Evolutionary conservation across 2,797 vertebrate species (phyloP).

Genomic region (Acanthis flammea): DNA sequence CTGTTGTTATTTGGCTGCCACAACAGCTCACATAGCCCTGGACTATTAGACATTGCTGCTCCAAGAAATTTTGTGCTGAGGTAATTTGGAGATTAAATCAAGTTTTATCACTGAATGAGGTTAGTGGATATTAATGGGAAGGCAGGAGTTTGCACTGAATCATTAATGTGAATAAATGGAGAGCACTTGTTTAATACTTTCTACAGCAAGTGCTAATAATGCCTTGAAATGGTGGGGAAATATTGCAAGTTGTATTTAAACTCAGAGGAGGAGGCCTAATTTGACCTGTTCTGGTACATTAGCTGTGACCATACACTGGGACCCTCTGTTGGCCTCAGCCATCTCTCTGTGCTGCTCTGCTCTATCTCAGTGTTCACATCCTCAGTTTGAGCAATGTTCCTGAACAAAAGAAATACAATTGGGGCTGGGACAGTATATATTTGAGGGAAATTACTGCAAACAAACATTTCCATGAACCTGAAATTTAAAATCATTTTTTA

Average conservation of each 20-base stretch:
- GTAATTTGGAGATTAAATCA: conserved; percentile 58
- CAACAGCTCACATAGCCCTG: not conserved
- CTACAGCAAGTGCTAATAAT: not conserved
- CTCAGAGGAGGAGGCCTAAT: not conserved
- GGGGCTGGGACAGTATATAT: not conserved
- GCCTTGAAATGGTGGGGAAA: conserved; percentile 20
- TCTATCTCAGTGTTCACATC: not conserved
- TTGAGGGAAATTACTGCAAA: not conserved
- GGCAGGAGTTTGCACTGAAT: conserved; percentile 47
- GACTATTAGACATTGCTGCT: conserved; percentile 35
- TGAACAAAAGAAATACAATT: not conserved
- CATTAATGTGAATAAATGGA: conserved; percentile 56
- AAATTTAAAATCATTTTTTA: not conserved
- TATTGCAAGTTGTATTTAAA: conserved; percentile 31
- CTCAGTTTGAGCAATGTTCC: not conserved
- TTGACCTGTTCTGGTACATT: not conserved
- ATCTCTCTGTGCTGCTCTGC: not conserved
- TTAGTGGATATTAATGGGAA: conserved; percentile 57
- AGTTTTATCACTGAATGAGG: conserved; percentile 25
- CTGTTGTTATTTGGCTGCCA: conserved; percentile 44
- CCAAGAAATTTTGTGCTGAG: conserved; percentile 37
- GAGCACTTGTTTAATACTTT: conserved; percentile 12
- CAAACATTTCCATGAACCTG: not conserved
- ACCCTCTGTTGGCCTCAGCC: not conserved
- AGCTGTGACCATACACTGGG: not conserved